These are phyloP conservation scores for Terrapene triunguis DNA, from an alignment of 2,113 vertebrate species.

Conservation along the genomic window DNA sequence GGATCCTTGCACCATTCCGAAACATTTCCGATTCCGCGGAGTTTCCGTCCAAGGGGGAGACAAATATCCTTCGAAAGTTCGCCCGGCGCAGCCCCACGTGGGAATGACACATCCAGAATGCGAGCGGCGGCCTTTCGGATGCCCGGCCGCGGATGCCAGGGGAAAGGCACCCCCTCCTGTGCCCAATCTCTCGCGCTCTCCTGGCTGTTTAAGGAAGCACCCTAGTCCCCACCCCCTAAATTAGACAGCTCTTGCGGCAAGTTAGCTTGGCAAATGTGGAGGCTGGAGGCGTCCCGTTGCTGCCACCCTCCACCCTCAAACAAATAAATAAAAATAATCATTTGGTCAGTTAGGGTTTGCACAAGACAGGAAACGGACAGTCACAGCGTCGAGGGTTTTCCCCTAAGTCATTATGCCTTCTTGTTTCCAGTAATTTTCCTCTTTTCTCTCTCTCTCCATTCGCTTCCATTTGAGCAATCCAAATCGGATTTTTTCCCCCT, in stretches of 20 bases:
- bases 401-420: background rate
- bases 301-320: background rate
- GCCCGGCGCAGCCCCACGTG: constrained; percentile 58
- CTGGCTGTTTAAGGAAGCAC: constrained; percentile 71
- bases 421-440: background rate
- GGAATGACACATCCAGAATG: background rate
- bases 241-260: constrained; percentile 50
- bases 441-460: accelerated
- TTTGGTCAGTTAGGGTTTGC: background rate
- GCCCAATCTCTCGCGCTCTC: background rate
- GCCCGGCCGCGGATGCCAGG: background rate
- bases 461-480: background rate
- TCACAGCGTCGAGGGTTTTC: background rate
- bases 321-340: background rate
- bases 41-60: constrained; percentile 29
- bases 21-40: constrained; percentile 2
- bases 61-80: constrained; percentile 70
- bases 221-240: constrained; percentile 69
- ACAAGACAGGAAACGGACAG: background rate
- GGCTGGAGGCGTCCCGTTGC: background rate
- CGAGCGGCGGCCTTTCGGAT: constrained; percentile 20
- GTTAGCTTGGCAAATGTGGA: background rate
- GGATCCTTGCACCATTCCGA: background rate
- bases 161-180: constrained; percentile 9
- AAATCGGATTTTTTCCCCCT: background rate